Base-by-base conservation (phyloP, 2,113 vertebrate species). In the Microcebus lehilahytsara region DNA sequence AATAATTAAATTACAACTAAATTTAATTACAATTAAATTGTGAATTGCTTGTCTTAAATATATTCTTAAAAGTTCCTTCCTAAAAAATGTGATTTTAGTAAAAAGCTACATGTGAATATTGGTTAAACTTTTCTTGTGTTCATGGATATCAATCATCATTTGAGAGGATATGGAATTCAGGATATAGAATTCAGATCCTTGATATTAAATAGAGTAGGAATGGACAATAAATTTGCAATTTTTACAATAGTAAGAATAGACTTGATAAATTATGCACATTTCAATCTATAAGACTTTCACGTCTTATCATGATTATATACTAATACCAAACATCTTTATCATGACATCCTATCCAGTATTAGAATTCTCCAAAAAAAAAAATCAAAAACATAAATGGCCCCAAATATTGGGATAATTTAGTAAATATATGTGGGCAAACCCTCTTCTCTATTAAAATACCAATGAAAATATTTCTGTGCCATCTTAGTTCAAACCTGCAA, bases 21-120 rank as follows among this genome's bases (percentile, higher is more conserved):
- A 64, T 27, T 62, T 62, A 62, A 62, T 64, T 30, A 12, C 30
- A 30, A 62, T 25, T 62, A 62, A 58, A 58, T 20, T 58, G 11
- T 71, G 42, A 46, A 23, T 64, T 77, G 2, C 4, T 85, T 49
- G 6, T 34, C 40, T 85, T 56, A 64, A 85, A 84, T 6, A 12
- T n/a, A 79, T 64, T 94, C 66, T 91, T 62, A 83, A 77, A 91
- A 96, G 25, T n/a, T 46, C 6, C 85, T 91, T 89, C 88, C 58
- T 81, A 86, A 95, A 94, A 93, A 69, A 53, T 64, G 2, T 30
- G 74, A 84, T 85, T 71, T 30, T 71, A 91, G 71, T 64, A 81
- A 88, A 96, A 84, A 67, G 7, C 2, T 67, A 42, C 64, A 53
- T 27, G 42, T 74, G 14, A 96, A 69, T 56, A 67, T 25, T 40